Conservation (phyloP, 2,113 vertebrate species). For the Cheilinus undulatus region DNA sequence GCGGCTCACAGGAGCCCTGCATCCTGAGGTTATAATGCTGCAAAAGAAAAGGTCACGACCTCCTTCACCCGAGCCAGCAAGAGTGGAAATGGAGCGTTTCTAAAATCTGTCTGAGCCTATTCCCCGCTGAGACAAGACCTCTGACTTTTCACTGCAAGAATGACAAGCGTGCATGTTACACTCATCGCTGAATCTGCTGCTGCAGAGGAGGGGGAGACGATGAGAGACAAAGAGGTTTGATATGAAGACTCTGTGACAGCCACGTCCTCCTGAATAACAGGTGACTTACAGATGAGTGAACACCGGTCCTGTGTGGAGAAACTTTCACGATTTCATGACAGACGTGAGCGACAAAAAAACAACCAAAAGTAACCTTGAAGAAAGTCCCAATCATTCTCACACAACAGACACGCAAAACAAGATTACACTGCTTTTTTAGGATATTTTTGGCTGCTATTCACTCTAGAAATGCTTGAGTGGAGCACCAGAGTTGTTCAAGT, state of each 20-base stretch:
- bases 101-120: slow-evolving; percentile 18
- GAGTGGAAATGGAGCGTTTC: slow-evolving; percentile 24
- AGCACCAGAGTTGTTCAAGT: not conserved
- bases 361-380: not conserved
- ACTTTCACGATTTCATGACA: not conserved
- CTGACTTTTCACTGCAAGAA: slow-evolving; percentile 30
- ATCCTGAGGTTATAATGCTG: not conserved
- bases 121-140: slow-evolving; percentile 7
- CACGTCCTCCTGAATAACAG: slow-evolving; percentile 39
- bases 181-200: not conserved
- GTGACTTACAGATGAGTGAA: slow-evolving; percentile 11
- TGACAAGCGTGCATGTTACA: not conserved
- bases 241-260: slow-evolving; percentile 46
- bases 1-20: not conserved
- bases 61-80: slow-evolving; percentile 21
- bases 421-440: not conserved
- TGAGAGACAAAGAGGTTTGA: slow-evolving; percentile 26
- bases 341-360: not conserved
- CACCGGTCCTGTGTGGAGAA: not conserved
- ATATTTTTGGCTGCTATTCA: not conserved
- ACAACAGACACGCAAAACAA: not conserved
- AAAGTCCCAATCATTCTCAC: not conserved
- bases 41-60: slow-evolving; percentile 34
- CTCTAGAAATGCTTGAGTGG: not conserved
- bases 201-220: slow-evolving; percentile 3